These are phyloP conservation scores for Drosophila varians DNA, from an alignment of 1,140 invertebrate genomes.

Conservation along the genomic window DNA sequence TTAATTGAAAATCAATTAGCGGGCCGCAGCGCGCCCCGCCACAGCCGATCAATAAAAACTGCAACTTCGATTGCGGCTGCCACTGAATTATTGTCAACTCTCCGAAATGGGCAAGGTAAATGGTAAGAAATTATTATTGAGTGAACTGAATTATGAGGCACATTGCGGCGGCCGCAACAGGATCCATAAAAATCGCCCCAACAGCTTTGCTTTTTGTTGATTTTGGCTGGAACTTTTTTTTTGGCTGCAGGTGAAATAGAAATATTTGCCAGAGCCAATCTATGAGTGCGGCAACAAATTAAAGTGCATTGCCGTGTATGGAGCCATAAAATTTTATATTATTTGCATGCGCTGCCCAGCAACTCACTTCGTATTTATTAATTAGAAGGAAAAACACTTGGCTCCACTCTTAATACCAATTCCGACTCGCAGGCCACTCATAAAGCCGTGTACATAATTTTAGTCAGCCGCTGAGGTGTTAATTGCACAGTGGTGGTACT, in stretches of 20 bases:
- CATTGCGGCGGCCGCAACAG: slow-evolving; percentile 19
- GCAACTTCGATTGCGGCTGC: slow-evolving; percentile 15
- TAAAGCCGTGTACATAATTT: slow-evolving; percentile 62
- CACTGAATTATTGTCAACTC: slow-evolving; percentile 51
- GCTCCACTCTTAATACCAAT: slow-evolving; percentile 10
- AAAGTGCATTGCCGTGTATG: slow-evolving; percentile 71
- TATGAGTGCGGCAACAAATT: slow-evolving; percentile 64
- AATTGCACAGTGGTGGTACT: slow-evolving; percentile 72
- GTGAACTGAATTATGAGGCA: slow-evolving; percentile 43
- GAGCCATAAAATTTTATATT: slow-evolving; percentile 65
- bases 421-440: slow-evolving; percentile 38
- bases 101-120: slow-evolving; percentile 47
- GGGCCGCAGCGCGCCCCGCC: slow-evolving; percentile 10
- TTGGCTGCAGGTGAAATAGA: slow-evolving; percentile 67
- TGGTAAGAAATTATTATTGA: slow-evolving; percentile 52
- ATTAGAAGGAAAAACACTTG: slow-evolving; percentile 61
- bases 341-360: slow-evolving; percentile 50
- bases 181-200: slow-evolving; percentile 36
- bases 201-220: background rate
- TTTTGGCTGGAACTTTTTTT: background rate
- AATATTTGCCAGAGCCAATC: slow-evolving; percentile 39
- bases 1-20: slow-evolving; percentile 81
- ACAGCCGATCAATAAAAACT: slow-evolving; percentile 32
- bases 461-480: slow-evolving; percentile 69
- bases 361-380: slow-evolving; percentile 52